Conservation (phyloP, 2,888 invertebrate species). For the Ophion ellenae region DNA sequence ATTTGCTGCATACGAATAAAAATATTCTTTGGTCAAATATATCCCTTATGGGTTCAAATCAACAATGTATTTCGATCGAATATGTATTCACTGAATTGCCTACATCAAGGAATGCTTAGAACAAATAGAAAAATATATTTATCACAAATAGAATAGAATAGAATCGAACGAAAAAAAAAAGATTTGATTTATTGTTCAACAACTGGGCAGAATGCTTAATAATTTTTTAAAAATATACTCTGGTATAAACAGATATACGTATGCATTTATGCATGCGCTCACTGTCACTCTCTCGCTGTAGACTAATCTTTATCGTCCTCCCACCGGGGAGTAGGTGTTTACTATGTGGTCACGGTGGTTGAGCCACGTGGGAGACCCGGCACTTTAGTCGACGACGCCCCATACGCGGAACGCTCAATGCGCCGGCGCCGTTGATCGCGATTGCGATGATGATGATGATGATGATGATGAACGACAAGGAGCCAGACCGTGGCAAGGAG, state of each 20-base stretch:
- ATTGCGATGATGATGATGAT: conserved; percentile 54
- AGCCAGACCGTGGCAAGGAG: conserved; percentile 35
- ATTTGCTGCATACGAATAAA: no score
- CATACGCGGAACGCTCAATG: conserved; percentile 15
- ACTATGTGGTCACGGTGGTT: conserved; percentile 81
- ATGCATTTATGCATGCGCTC: conserved; percentile 4
- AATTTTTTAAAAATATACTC: not conserved
- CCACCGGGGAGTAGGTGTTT: conserved; percentile 73
- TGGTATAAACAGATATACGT: not conserved
- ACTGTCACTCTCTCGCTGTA: conserved; percentile 36
- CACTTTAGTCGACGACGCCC: conserved; percentile 57
- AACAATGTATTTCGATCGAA: no score
- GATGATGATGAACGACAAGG: conserved; percentile 32
- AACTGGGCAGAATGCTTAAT: not conserved
- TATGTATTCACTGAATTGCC: no score
- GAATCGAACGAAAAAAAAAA: no score
- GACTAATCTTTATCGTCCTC: conserved; percentile 70
- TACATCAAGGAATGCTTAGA: no score
- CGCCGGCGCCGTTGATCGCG: conserved; percentile 48
- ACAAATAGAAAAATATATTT: no score
- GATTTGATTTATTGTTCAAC: no score
- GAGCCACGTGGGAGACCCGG: conserved; percentile 81
- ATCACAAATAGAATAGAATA: no score
- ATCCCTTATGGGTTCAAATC: no score
- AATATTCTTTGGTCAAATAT: no score